These are phyloP conservation scores for Leptinotarsa texana DNA, from an alignment of 1,140 invertebrate genomes.

Conservation along the genomic window DNA sequence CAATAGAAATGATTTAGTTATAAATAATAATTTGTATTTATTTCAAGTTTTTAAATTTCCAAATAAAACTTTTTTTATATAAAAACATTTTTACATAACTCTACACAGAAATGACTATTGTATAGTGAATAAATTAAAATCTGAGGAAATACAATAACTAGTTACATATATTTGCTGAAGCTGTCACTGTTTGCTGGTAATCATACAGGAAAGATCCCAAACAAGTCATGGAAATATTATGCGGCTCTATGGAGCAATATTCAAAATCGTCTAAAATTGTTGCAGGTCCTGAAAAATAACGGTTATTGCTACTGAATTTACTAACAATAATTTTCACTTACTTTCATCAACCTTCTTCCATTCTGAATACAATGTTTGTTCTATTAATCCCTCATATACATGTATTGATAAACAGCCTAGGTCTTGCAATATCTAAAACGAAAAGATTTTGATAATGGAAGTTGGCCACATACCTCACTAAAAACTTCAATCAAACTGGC, in stretches of 20 bases:
- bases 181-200: background rate
- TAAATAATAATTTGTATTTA: constrained; percentile 5
- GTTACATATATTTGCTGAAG: constrained; percentile 1
- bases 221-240: constrained; percentile 33
- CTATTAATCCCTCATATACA: constrained; percentile 3
- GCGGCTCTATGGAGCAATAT: constrained; percentile 36
- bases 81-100: too few relatives aligned
- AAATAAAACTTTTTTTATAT: constrained; percentile 6
- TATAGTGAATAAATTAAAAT: background rate
- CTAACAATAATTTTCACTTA: constrained; percentile 25
- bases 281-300: constrained; percentile 36
- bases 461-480: too few relatives aligned
- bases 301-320: background rate
- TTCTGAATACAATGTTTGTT: constrained; percentile 35
- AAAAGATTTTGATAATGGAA: too few relatives aligned
- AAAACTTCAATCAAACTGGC: too few relatives aligned
- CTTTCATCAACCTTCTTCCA: constrained; percentile 25
- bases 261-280: constrained; percentile 43
- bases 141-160: background rate
- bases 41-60: background rate
- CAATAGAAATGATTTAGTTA: constrained; percentile 19
- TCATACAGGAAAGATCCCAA: constrained; percentile 41
- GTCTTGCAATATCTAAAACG: constrained; percentile 43
- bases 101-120: background rate
- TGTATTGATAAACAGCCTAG: constrained; percentile 42